Evolutionary conservation across 1,140 invertebrate genomes (phyloP).

Genomic region (Heliothis subflexa): DNA sequence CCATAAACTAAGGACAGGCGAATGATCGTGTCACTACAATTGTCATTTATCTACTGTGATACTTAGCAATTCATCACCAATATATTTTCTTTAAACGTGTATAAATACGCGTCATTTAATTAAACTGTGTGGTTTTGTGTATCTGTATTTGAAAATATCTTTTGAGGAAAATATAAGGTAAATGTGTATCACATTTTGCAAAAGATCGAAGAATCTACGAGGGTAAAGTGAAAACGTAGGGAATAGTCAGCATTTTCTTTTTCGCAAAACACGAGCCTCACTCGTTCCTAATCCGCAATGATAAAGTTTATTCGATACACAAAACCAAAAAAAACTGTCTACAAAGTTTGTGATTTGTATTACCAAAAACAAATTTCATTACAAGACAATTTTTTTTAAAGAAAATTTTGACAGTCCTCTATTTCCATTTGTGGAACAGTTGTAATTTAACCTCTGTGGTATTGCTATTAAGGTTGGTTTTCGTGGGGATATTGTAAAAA

Average conservation of each 20-base stretch:
- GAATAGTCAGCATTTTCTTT: slow-evolving; percentile 23
- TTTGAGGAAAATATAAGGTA: background rate
- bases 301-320: slow-evolving; percentile 42
- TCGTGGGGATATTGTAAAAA: slow-evolving; percentile 50
- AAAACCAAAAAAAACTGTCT: slow-evolving; percentile 43
- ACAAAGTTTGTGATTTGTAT: slow-evolving; percentile 54
- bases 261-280: background rate
- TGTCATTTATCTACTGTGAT: background rate
- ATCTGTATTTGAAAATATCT: background rate
- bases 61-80: no score
- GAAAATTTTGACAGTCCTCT: slow-evolving; percentile 61
- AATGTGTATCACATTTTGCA: slow-evolving; percentile 1
- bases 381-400: slow-evolving; percentile 65
- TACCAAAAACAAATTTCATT: slow-evolving; percentile 71
- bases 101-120: background rate
- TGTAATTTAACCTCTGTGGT: slow-evolving; percentile 45
- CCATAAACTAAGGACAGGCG: background rate
- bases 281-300: slow-evolving; percentile 22
- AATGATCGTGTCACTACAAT: background rate
- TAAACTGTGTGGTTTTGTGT: no score
- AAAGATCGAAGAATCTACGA: background rate
- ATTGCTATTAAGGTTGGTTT: slow-evolving; percentile 55
- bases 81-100: no score
- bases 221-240: background rate
- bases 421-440: slow-evolving; percentile 45